Percentiles rank a stretch among this genome's conserved stretches.
These are phyloP conservation scores for Andrena bucephala DNA, from an alignment of 2,888 invertebrate species.

Conservation along the genomic window DNA sequence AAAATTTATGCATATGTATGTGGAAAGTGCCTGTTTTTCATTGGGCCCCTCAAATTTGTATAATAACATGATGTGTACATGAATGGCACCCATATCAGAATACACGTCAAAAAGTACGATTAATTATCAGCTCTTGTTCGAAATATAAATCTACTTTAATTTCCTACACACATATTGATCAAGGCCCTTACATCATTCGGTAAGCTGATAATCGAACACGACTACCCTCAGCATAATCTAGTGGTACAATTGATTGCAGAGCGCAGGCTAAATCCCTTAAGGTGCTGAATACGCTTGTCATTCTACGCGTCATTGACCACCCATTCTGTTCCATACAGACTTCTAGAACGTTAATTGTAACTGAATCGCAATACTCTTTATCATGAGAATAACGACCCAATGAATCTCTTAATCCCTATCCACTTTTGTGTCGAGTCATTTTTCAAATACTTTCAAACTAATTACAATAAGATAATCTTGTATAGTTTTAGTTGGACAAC, in stretches of 20 bases:
- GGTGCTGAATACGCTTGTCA: conserved; percentile 28
- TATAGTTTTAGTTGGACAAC: background rate
- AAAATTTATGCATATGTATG: too few species aligned
- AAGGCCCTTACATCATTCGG: background rate
- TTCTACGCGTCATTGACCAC: conserved; percentile 36
- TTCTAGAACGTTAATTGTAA: conserved; percentile 27
- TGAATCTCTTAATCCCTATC: conserved; percentile 5
- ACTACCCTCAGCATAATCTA: conserved; percentile 12
- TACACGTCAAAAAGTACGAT: too few species aligned
- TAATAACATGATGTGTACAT: too few species aligned
- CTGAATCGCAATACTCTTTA: background rate
- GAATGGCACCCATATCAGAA: too few species aligned
- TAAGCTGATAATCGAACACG: conserved; percentile 11
- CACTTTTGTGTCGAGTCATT: background rate
- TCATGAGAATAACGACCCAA: background rate
- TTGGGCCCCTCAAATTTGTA: too few species aligned
- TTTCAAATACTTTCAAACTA: background rate
- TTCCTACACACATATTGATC: background rate
- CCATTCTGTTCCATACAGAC: background rate
- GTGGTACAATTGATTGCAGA: conserved; percentile 36
- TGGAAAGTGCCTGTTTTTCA: too few species aligned
- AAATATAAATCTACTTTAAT: background rate
- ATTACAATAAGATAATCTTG: background rate
- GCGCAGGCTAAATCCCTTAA: conserved; percentile 34
- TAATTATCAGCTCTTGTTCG: background rate